These are phyloP conservation scores for Oxyura jamaicensis DNA, from an alignment of 2,113 vertebrate species.

Conservation along the genomic window DNA sequence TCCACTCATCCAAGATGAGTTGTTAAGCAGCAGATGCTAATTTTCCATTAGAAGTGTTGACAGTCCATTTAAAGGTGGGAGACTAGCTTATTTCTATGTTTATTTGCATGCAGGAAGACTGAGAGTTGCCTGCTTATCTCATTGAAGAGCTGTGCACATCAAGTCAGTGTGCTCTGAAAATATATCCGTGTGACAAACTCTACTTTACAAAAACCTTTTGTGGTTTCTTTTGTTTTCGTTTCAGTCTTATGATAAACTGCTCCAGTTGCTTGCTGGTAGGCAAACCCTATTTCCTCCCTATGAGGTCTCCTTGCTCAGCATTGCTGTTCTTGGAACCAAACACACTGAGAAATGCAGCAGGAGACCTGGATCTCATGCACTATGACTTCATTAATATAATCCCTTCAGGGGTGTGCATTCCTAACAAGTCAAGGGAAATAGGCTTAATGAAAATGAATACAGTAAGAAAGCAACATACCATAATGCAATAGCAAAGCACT, in stretches of 20 bases:
- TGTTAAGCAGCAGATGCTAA: background rate
- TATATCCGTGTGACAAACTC: background rate
- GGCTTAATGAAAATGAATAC: background rate
- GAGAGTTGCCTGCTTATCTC: background rate
- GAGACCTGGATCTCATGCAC: background rate
- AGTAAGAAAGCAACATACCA: background rate
- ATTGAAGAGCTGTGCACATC: background rate
- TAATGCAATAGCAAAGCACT: background rate
- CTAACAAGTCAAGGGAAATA: background rate
- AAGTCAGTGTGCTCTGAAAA: background rate
- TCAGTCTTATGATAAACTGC: background rate
- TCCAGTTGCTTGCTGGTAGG: background rate
- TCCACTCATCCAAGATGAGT: background rate
- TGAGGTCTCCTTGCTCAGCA: background rate
- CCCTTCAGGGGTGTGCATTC: background rate
- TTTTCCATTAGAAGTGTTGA: background rate
- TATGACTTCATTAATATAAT: background rate
- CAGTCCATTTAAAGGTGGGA: background rate
- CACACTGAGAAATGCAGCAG: background rate
- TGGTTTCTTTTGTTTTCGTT: background rate
- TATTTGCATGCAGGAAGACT: background rate
- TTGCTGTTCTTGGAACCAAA: background rate
- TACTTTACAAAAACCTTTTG: background rate
- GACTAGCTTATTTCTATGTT: background rate
- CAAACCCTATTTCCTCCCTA: background rate